Evolutionary conservation across 2,888 invertebrate genomes (phyloP).

Genomic region (Platycheirus rosarum): DNA sequence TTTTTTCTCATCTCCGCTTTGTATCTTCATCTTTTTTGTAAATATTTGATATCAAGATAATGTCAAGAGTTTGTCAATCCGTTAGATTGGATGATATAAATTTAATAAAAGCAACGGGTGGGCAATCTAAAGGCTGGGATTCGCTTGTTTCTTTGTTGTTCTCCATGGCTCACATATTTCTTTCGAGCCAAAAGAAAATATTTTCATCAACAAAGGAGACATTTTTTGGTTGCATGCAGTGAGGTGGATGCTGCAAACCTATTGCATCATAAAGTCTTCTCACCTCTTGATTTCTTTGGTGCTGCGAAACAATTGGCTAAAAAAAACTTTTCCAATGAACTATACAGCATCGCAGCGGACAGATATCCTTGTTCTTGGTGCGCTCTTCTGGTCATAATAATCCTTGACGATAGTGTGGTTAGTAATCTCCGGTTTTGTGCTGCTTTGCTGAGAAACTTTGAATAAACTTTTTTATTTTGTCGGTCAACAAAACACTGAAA

Average conservation of each 20-base stretch:
- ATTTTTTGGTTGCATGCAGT: background rate
- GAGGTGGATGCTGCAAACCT: background rate
- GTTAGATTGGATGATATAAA: slow-evolving; percentile 71
- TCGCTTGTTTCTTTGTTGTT: background rate
- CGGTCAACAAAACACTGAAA: slow-evolving; percentile 61
- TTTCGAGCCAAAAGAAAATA: slow-evolving; percentile 16
- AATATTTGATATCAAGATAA: slow-evolving; percentile 73
- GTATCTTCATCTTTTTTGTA: slow-evolving; percentile 60
- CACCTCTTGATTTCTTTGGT: slow-evolving; percentile 61
- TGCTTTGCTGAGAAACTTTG: slow-evolving; percentile 56
- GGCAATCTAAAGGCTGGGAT: slow-evolving; percentile 14
- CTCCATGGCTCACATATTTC: background rate
- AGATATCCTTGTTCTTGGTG: slow-evolving; percentile 10
- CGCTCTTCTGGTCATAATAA: slow-evolving; percentile 32
- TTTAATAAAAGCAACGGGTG: slow-evolving; percentile 61
- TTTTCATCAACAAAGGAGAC: slow-evolving; percentile 17
- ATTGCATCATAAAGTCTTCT: slow-evolving; percentile 33
- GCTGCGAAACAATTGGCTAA: slow-evolving; percentile 36
- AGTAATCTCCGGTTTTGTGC: slow-evolving; percentile 53
- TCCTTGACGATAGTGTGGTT: slow-evolving; percentile 64
- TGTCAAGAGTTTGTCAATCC: slow-evolving; percentile 73
- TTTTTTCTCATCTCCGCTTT: background rate
- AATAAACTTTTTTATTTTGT: slow-evolving; percentile 67
- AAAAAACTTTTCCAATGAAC: slow-evolving; percentile 30
- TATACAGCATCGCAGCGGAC: slow-evolving; percentile 29